Conservation (phyloP, 2,888 invertebrate genomes). For the Sphaerophoria taeniata region DNA sequence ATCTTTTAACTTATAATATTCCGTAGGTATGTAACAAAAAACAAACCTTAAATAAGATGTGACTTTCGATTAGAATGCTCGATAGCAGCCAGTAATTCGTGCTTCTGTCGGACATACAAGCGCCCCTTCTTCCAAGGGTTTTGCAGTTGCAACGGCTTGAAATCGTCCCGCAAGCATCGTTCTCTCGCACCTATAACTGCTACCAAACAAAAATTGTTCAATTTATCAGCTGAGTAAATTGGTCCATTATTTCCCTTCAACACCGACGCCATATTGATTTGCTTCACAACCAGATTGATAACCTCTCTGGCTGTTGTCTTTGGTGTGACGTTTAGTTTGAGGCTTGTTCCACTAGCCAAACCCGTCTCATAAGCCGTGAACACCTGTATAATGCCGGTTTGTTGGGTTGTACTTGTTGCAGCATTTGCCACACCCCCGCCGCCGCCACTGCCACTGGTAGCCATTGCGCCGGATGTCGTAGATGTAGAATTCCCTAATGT, state of each 20-base stretch:
- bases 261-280: slow-evolving; percentile 96
- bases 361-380: slow-evolving; percentile 98
- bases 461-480: slow-evolving; percentile 56
- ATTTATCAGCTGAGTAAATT: slow-evolving; percentile 91
- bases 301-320: slow-evolving; percentile 97
- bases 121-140: slow-evolving; percentile 98
- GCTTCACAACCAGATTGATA: slow-evolving; percentile 96
- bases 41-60: slow-evolving; percentile 80
- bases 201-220: slow-evolving; percentile 95
- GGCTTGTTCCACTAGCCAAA: slow-evolving; percentile 94
- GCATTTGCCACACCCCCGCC: slow-evolving; percentile 75
- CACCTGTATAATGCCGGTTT: slow-evolving; percentile 87
- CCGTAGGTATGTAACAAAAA: background rate
- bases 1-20: too few species aligned
- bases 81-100: slow-evolving; percentile 93
- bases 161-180: slow-evolving; percentile 96
- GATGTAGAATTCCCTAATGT: slow-evolving; percentile 75
- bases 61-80: slow-evolving; percentile 94
- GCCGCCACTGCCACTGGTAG: slow-evolving; percentile 58
- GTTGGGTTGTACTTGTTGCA: slow-evolving; percentile 39
- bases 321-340: slow-evolving; percentile 96
- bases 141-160: slow-evolving; percentile 95
- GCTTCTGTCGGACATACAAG: slow-evolving; percentile 95
- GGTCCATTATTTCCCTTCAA: slow-evolving; percentile 94
- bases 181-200: slow-evolving; percentile 98